Conservation (phyloP, 1,140 invertebrate genomes). For the Neodiprion lecontei region DNA sequence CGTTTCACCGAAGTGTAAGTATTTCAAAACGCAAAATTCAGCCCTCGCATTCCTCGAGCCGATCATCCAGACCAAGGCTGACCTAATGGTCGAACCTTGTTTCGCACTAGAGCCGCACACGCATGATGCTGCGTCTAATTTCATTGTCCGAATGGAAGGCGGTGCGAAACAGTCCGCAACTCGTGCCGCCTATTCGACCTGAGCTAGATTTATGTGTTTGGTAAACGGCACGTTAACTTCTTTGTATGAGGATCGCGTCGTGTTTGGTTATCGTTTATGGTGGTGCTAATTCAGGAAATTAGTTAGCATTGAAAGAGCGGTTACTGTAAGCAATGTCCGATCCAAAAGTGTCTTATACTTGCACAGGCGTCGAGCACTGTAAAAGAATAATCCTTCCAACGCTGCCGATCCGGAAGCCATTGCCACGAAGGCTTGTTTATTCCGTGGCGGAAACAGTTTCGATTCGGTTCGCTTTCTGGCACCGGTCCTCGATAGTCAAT, state of each 20-base stretch:
- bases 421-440: too few relatives aligned
- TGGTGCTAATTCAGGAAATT: constrained; percentile 7
- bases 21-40: not conserved
- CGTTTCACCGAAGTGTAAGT: not conserved
- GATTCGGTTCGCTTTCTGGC: too few relatives aligned
- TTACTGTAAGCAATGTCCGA: too few relatives aligned
- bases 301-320: constrained; percentile 9
- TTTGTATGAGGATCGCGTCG: not conserved
- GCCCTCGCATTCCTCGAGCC: constrained; percentile 3
- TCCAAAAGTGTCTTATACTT: too few relatives aligned
- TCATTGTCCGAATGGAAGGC: not conserved
- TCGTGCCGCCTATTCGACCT: not conserved
- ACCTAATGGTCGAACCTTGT: not conserved
- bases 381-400: too few relatives aligned
- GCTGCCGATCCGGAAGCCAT: too few relatives aligned
- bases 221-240: not conserved
- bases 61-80: not conserved
- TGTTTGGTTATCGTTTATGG: constrained; percentile 11
- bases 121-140: not conserved
- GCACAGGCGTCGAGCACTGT: too few relatives aligned
- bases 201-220: not conserved
- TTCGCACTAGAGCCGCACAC: not conserved
- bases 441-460: too few relatives aligned
- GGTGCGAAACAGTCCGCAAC: not conserved
- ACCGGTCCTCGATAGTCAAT: too few relatives aligned